Evolutionary conservation across 2,888 invertebrate species (phyloP).

Genomic region (Leptinotarsa tumamoca): DNA sequence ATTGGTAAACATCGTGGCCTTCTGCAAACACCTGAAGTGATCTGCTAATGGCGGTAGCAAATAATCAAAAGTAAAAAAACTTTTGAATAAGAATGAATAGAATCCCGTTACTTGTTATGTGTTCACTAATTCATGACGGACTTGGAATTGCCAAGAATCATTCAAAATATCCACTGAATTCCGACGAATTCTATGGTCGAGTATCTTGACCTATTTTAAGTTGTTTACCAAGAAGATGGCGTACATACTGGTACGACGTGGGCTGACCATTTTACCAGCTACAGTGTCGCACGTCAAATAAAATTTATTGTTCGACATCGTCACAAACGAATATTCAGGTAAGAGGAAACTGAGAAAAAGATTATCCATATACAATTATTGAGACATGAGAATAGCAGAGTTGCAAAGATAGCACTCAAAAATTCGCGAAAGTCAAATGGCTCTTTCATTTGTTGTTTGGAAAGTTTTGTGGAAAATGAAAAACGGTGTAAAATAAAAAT

Average conservation of each 20-base stretch:
- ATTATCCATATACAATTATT: too few species aligned
- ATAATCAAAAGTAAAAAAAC: slow-evolving; percentile 12
- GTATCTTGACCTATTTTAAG: slow-evolving; percentile 44
- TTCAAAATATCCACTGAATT: slow-evolving; percentile 32
- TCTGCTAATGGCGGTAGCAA: slow-evolving; percentile 18
- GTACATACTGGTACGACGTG: slow-evolving; percentile 27
- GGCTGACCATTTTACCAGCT: slow-evolving; percentile 31
- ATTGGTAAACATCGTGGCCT: background rate
- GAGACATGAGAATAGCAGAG: too few species aligned
- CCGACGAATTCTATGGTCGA: slow-evolving; percentile 38
- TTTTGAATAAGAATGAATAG: background rate
- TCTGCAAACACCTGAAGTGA: background rate
- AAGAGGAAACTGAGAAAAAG: too few species aligned
- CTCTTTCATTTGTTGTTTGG: too few species aligned
- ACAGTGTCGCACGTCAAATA: slow-evolving; percentile 26
- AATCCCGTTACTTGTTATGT: slow-evolving; percentile 14
- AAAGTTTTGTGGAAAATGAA: too few species aligned
- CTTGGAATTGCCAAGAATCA: slow-evolving; percentile 14
- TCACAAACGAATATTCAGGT: too few species aligned
- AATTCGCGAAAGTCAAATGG: too few species aligned
- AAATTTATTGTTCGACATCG: background rate
- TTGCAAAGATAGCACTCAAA: too few species aligned
- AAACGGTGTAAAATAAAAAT: too few species aligned
- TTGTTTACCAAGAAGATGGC: slow-evolving; percentile 40
- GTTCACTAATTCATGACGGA: slow-evolving; percentile 21